These are phyloP conservation scores for Casuarius casuarius DNA, from an alignment of 2,113 vertebrate genomes.

Conservation along the genomic window DNA sequence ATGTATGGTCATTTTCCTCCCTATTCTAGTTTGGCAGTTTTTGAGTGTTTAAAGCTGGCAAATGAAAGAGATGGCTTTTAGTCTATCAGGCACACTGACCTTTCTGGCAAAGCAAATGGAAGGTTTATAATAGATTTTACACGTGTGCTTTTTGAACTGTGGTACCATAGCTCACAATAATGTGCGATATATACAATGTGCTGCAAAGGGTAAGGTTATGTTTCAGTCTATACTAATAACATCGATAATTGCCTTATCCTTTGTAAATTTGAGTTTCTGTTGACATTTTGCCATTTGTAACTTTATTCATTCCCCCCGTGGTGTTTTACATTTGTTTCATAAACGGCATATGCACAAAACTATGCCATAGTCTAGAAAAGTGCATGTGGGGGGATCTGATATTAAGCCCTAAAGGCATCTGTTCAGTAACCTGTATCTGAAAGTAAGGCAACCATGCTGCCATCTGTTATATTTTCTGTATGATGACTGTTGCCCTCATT, in stretches of 20 bases:
- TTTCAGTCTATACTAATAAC: background rate
- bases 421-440: slow-evolving; percentile 65
- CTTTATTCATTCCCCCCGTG: background rate
- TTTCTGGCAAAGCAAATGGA: slow-evolving; percentile 32
- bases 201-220: slow-evolving; percentile 8
- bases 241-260: background rate
- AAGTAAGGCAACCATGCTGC: slow-evolving; percentile 38
- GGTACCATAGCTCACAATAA: background rate
- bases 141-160: background rate
- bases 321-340: slow-evolving; percentile 30
- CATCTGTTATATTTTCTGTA: slow-evolving; percentile 72
- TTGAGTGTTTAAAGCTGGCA: background rate
- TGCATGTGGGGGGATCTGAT: background rate
- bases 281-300: slow-evolving; percentile 36
- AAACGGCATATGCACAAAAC: background rate
- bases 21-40: background rate
- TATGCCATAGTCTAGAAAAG: background rate
- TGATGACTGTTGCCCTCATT: slow-evolving; percentile 54
- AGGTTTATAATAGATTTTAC: slow-evolving; percentile 22
- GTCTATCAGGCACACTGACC: background rate
- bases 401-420: slow-evolving; percentile 53
- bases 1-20: background rate
- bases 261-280: slow-evolving; percentile 14
- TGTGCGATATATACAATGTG: background rate
- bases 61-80: slow-evolving; percentile 16